Evolutionary conservation across 1,140 invertebrate species (phyloP).

Genomic region (Drosophila auraria): DNA sequence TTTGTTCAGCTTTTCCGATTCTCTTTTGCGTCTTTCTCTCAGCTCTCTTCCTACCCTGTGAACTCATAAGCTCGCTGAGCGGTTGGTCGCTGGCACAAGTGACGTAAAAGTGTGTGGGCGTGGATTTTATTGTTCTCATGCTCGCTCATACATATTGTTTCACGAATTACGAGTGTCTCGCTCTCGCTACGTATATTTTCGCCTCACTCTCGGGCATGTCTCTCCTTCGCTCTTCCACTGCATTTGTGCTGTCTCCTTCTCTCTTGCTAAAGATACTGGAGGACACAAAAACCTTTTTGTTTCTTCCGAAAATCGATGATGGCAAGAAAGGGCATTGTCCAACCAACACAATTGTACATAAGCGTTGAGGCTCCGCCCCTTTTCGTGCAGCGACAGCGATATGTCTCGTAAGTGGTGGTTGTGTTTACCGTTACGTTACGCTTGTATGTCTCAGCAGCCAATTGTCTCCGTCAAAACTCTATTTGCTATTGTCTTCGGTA

Average conservation of each 20-base stretch:
- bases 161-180: conserved; percentile 60
- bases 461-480: conserved; percentile 71
- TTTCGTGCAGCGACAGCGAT: conserved; percentile 12
- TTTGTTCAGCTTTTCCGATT: conserved; percentile 12
- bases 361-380: conserved; percentile 61
- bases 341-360: conserved; percentile 46
- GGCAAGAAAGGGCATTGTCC: conserved; percentile 54
- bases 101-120: conserved; percentile 58
- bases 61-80: conserved; percentile 33
- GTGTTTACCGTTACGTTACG: conserved; percentile 48
- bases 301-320: conserved; percentile 63
- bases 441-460: conserved; percentile 57
- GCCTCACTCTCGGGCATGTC: conserved; percentile 7
- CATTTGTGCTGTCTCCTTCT: conserved; percentile 16
- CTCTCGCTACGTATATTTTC: conserved; percentile 30
- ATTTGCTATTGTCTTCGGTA: conserved; percentile 61
- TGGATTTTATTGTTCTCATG: conserved; percentile 63
- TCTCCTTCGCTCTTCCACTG: conserved; percentile 8
- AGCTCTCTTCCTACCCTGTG: conserved; percentile 25
- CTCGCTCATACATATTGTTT: conserved; percentile 55
- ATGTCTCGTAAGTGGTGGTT: conserved; percentile 39
- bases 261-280: conserved; percentile 5
- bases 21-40: conserved; percentile 21
- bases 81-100: conserved; percentile 45
- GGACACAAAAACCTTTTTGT: conserved; percentile 52